Evolutionary conservation across 2,888 invertebrate genomes (phyloP), one percentile per base, ranked within the genome.

Genomic region (Chaetogeoica ovagalla): DNA sequence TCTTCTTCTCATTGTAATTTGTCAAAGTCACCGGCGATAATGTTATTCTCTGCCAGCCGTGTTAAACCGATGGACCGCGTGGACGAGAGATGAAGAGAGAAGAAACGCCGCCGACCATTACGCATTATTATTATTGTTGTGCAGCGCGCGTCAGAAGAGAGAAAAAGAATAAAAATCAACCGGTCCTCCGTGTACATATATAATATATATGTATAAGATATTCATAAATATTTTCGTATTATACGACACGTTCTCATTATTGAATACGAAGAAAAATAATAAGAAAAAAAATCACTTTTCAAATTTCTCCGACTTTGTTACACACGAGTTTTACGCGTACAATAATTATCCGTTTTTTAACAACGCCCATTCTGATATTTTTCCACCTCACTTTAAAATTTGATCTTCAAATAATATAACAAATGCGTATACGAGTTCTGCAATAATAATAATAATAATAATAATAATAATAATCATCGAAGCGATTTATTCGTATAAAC

Each of bases 21-120:
- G 79, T 79, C 79, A 79, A 79, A 79, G 79, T 79, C 79, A 79
- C 63, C 63, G 57, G 55, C 43, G 39, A 71, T 79, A 79, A 79
- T 71, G 63, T 71, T 79, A 71, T 71, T 79, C 79, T 79, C 65
- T 43, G 77, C 77, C 30, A 63, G 77, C 71, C 71, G 71, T 63
- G 79, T 79, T 71, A 71, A n/a, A 63, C 21, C 63, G 63, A 69
- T 71, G 65, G 55, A 79, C 30, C 30, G 30, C 63, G 57, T 43
- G 63, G 15, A 70, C 57, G 21, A 79, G 79, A 43, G 7, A 79
- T n/a, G 63, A 65, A 79, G 21, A 79, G 79, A 43, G 7, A 79
- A 23, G 63, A 65, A 79, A 60, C 39, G 55, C 71, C 30, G 30
- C 30, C 70, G 70, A 70, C 77, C 70, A 63, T 63, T 79, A 70